Percentiles rank a stretch among this genome's conserved stretches.
Evolutionary conservation across 2,888 invertebrate genomes (phyloP).

Genomic region (Micoletzkya japonica): DNA sequence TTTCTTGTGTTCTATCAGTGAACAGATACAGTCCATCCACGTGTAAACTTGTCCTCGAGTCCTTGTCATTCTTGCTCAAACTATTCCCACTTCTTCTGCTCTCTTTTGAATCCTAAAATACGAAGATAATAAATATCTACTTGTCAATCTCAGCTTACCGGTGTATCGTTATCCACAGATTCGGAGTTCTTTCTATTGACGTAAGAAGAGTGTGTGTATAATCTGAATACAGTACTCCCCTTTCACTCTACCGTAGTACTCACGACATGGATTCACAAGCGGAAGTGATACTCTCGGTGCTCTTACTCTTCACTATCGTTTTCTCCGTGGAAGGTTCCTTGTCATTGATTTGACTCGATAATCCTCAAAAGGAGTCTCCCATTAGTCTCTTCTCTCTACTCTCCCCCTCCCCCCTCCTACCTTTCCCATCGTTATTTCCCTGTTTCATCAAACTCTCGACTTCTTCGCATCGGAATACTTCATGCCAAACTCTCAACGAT

Average conservation of each 20-base stretch:
- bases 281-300: conserved; percentile 10
- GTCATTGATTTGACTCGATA: not conserved
- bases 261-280: conserved; percentile 3
- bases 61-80: no score
- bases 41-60: conserved; percentile 33
- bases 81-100: no score
- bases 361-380: no score
- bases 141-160: no score
- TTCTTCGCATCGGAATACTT: conserved; percentile 16
- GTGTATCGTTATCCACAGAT: no score
- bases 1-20: conserved; percentile 31
- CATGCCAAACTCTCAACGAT: conserved; percentile 20
- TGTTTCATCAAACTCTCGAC: conserved; percentile 4
- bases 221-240: not conserved
- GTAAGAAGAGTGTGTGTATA: no score
- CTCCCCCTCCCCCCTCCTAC: conserved; percentile 19
- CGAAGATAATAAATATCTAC: no score
- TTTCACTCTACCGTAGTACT: no score
- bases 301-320: conserved; percentile 19
- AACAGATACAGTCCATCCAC: conserved; percentile 39
- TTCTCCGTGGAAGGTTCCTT: conserved; percentile 6
- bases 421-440: conserved; percentile 16
- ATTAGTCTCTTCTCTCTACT: conserved; percentile 23
- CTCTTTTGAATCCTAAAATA: no score
- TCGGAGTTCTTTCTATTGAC: no score